Base-by-base conservation (phyloP, 2,113 vertebrate genomes). In the Dipodomys spectabilis region DNA sequence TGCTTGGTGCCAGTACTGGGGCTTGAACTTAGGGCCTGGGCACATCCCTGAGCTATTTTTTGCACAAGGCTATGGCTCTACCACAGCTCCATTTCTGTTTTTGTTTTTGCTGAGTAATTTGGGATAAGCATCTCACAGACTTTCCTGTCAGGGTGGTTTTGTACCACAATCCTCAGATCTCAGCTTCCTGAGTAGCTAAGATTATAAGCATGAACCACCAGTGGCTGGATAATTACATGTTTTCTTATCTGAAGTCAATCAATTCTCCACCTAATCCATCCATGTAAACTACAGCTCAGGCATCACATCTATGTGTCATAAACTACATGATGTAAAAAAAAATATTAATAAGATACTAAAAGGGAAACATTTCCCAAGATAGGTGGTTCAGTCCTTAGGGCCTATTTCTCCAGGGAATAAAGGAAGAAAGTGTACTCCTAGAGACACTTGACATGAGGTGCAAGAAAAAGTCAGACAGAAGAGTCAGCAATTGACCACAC, bases 401-500 rank as follows among this genome's bases (percentile, higher is more conserved):
- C 64, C 60, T 32, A 69, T 12, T 64, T 87, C 20, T 78, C 45
- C 73, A 82, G 45, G 39, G 67, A 88, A 92, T 44, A 18, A 23
- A 72, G 28, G 6, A 92, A 8, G 15, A 71, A 88, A 39, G 65
- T 69, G 30, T 30, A 27, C 19, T 77, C 80, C 79, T 53, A 28
- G 80, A 65, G n/a, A 80, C 49, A 86, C 81, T 32, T n/a, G 44
- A 86, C 90, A 86, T 64, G 35, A 78, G 45, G 85, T 57, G 74
- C 77, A 15, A 95, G 90, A 82, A 53, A 39, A 90, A 83, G 28
- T 8, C 32, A 35, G 23, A 93, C 30, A 68, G 57, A 80, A 74
- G n/a, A 73, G 32, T 45, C 23, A 67, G 74, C 49, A 78, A 68
- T 0, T 85, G 49, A 49, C 8, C 49, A 49, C 49, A 49, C 49